Conservation (phyloP, 2,888 invertebrate genomes). For the Galerucella nymphaeae region DNA sequence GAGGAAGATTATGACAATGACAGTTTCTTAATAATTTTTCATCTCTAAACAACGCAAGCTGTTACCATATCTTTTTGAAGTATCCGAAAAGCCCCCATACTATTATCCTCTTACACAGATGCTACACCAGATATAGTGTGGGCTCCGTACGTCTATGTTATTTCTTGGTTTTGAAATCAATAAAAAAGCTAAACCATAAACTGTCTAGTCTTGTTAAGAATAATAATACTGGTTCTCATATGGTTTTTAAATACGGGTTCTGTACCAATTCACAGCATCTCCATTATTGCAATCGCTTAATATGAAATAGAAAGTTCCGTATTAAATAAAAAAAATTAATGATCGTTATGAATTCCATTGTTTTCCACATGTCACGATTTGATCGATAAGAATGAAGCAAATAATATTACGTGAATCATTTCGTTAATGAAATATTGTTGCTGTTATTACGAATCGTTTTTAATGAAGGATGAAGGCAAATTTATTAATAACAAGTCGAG, state of each 20-base stretch:
- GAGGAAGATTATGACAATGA: no score
- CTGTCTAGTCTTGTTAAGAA: not conserved
- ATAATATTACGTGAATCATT: slow-evolving; percentile 4
- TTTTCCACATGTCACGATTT: slow-evolving; percentile 12
- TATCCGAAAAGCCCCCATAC: no score
- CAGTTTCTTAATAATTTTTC: no score
- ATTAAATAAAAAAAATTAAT: slow-evolving; percentile 1
- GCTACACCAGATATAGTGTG: no score
- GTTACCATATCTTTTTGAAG: no score
- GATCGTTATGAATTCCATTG: slow-evolving; percentile 12
- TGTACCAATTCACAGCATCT: slow-evolving; percentile 20
- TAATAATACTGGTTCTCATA: not conserved
- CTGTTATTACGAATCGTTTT: not conserved
- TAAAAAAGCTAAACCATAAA: not conserved
- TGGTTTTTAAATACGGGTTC: not conserved
- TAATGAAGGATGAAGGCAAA: not conserved
- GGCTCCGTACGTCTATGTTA: not conserved
- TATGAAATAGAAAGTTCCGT: slow-evolving; percentile 27
- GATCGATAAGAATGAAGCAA: slow-evolving; percentile 5
- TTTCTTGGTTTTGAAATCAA: slow-evolving; percentile 1
- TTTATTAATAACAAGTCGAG: not conserved
- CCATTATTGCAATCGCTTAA: not conserved
- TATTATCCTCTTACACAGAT: no score
- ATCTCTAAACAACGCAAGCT: no score
- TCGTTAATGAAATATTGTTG: slow-evolving; percentile 1